These are phyloP conservation scores for Lerema accius DNA, from an alignment of 1,140 invertebrate genomes.

Conservation along the genomic window DNA sequence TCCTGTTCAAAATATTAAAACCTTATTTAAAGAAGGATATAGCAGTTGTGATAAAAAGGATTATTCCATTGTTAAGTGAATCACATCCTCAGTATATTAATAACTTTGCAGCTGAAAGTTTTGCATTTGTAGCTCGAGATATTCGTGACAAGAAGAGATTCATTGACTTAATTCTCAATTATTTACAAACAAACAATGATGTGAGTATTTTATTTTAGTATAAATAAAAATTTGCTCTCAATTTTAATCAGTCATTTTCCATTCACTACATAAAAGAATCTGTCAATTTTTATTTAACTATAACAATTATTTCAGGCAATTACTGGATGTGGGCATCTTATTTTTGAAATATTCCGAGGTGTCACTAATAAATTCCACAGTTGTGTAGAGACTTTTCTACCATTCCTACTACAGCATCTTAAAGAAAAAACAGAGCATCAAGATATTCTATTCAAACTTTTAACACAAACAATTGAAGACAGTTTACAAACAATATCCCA, in stretches of 20 bases:
- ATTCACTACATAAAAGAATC: too few species aligned
- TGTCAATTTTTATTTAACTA: too few species aligned
- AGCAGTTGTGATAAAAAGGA: constrained; percentile 87
- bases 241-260: too few species aligned
- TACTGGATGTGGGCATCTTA: constrained; percentile 89
- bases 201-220: constrained; percentile 82
- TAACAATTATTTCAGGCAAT: constrained; percentile 81
- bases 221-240: too few species aligned
- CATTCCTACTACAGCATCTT: constrained; percentile 85
- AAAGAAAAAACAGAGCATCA: constrained; percentile 81
- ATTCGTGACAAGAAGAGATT: constrained; percentile 91
- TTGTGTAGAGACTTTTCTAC: constrained; percentile 86
- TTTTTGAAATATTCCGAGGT: constrained; percentile 94
- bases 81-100: constrained; percentile 91
- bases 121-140: constrained; percentile 95
- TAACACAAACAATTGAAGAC: constrained; percentile 84
- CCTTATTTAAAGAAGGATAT: constrained; percentile 92
- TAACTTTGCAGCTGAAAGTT: constrained; percentile 96
- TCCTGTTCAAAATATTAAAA: constrained; percentile 95
- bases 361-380: constrained; percentile 92
- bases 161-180: constrained; percentile 87
- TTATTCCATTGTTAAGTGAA: constrained; percentile 89
- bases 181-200: constrained; percentile 86
- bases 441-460: constrained; percentile 84
- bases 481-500: constrained; percentile 83